These are phyloP conservation scores for Symphodus melops DNA, from an alignment of 2,113 vertebrate species.

Conservation along the genomic window DNA sequence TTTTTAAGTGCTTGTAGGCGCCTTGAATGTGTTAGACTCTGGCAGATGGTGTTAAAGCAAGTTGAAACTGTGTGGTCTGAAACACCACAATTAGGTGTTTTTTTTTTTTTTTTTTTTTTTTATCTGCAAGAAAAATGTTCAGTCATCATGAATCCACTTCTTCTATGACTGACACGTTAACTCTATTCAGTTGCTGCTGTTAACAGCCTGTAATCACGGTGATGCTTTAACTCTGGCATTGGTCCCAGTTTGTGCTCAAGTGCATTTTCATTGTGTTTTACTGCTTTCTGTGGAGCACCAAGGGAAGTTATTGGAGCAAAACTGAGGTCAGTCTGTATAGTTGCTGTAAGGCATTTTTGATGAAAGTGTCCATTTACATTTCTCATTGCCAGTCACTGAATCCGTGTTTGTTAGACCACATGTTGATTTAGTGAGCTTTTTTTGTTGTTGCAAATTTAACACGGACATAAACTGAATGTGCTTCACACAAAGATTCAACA, in stretches of 20 bases:
- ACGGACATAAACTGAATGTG: no score
- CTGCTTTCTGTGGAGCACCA: background rate
- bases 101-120: background rate
- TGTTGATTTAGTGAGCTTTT: background rate
- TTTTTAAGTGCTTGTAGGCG: background rate
- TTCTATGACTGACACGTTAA: background rate
- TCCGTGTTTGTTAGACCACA: background rate
- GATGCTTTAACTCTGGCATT: conserved; percentile 15
- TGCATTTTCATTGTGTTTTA: conserved; percentile 16
- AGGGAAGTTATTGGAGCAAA: conserved; percentile 10
- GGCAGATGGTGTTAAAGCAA: conserved; percentile 4
- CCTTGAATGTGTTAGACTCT: background rate
- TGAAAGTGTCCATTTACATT: background rate
- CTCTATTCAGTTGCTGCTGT: conserved; percentile 23
- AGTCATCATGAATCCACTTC: conserved; percentile 4
- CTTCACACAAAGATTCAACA: no score
- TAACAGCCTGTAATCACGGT: conserved; percentile 14
- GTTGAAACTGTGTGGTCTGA: conserved; percentile 13
- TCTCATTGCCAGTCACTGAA: background rate
- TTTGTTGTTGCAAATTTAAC: background rate
- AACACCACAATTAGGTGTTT: background rate
- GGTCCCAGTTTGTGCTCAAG: conserved; percentile 22
- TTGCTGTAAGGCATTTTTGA: background rate
- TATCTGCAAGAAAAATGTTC: background rate
- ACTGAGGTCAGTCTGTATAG: background rate